Base-by-base conservation (phyloP, 2,113 vertebrate genomes). In the Ceyx cyanopectus region DNA sequence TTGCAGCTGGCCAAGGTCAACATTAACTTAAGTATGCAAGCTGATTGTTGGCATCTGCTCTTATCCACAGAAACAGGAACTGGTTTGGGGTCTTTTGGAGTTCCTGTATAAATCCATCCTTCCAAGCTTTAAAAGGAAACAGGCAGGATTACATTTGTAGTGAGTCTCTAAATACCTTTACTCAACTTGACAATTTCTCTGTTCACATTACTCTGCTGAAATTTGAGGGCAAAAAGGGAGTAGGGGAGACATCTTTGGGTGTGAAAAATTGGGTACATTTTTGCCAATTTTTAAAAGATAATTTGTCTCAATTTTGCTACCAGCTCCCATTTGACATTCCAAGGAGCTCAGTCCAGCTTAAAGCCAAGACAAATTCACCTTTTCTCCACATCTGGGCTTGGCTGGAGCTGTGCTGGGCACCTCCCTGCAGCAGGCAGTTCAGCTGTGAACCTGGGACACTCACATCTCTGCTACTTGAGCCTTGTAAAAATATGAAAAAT, bases 231-330 rank as follows among this genome's bases (percentile, higher is more conserved):
- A 72, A 78, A 7, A 81, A 78, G 8, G 30, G 50, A 18, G 7
- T 8, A 40, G 7, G 46, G n/a, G 30, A 56, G 23, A 2, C 5
- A 17, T 26, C 21, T 4, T 12, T 10, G 10, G 15, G 16, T n/a
- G 15, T 68, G 34, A 81, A 88, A 88, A 89, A 66, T 5, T 5
- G 17, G 57, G 50, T 65, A n/a, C 48, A 62, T n/a, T 92, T 78
- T 69, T 73, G 54, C 41, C 83, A 81, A 46, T 50, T 94, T 86
- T 92, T 50, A 72, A 89, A 86, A 76, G 45, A 94, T 92, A 76
- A 87, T 76, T 81, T 84, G 8, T 65, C 50, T 86, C 24, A 30
- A 34, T 66, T 84, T 86, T 92, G 30, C 70, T 90, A 45, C 37
- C 37, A 66, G 10, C 24, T 87, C 54, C 10, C 69, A 23, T 67